Evolutionary conservation across 1,140 invertebrate genomes (phyloP).

Genomic region (Trichonephila clavata): DNA sequence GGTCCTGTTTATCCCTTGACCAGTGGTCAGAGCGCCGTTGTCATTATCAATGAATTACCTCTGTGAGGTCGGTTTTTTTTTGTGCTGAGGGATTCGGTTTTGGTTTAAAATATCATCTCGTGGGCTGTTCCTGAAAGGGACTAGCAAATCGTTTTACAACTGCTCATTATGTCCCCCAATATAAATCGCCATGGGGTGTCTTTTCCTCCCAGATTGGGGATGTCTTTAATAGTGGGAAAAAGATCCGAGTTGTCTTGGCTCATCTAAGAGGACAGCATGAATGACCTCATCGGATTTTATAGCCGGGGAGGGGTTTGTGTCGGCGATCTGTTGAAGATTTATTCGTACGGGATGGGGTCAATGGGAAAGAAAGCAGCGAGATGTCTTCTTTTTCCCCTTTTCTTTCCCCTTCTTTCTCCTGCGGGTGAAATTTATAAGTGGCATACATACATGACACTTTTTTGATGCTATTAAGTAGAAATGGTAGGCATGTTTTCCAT

Average conservation of each 20-base stretch:
- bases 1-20: not conserved
- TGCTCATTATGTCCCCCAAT: not conserved
- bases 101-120: not conserved
- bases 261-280: not conserved
- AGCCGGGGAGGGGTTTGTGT: too few species aligned
- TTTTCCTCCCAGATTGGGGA: not conserved
- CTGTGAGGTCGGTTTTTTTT: too few species aligned
- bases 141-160: slow-evolving; percentile 2
- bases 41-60: not conserved
- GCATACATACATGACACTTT: too few species aligned
- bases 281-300: too few species aligned
- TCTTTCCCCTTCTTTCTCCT: too few species aligned
- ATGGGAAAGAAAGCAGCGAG: too few species aligned
- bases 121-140: not conserved
- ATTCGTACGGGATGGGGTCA: too few species aligned
- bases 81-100: not conserved
- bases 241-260: not conserved
- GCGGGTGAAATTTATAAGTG: too few species aligned
- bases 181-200: not conserved
- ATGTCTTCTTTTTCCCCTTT: too few species aligned
- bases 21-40: not conserved
- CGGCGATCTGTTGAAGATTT: too few species aligned
- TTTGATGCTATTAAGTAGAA: too few species aligned
- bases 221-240: not conserved
- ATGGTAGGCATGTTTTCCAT: too few species aligned